These are phyloP conservation scores for Blennius ocellaris DNA, from an alignment of 2,113 vertebrate genomes.

Conservation along the genomic window DNA sequence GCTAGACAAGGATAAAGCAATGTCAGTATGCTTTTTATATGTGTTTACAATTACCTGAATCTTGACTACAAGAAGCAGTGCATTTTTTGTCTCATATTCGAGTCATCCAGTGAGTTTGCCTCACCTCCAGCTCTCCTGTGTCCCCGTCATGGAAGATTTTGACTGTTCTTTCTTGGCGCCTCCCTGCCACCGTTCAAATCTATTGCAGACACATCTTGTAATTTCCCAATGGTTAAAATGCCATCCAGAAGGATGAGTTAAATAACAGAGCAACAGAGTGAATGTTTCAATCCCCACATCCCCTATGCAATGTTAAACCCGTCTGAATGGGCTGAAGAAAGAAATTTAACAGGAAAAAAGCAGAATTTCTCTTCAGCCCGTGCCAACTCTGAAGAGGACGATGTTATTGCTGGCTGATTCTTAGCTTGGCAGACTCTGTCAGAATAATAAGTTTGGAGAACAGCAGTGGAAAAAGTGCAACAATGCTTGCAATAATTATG, in stretches of 20 bases:
- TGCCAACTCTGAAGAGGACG: neutral
- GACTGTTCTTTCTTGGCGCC: neutral
- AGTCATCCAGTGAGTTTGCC: neutral
- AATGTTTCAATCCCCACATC: neutral
- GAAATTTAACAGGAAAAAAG: neutral
- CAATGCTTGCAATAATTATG: neutral
- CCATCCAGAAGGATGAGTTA: neutral
- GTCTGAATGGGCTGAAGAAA: neutral
- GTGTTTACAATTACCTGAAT: neutral
- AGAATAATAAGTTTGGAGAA: neutral
- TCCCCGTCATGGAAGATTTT: neutral
- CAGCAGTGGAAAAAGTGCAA: neutral
- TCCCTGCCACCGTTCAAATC: neutral
- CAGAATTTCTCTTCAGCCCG: neutral
- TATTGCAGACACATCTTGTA: neutral
- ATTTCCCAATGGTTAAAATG: neutral
- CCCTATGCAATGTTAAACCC: neutral
- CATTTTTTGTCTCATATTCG: neutral
- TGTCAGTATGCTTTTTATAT: no score
- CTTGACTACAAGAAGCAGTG: neutral
- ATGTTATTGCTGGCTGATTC: neutral
- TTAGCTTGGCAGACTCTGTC: slow-evolving; percentile 2
- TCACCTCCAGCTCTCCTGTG: neutral
- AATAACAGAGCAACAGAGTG: neutral
- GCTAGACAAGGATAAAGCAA: no score